phyloP scores from a whole-genome alignment of 2,113 vertebrate species.

The Columba janthina region DNA sequence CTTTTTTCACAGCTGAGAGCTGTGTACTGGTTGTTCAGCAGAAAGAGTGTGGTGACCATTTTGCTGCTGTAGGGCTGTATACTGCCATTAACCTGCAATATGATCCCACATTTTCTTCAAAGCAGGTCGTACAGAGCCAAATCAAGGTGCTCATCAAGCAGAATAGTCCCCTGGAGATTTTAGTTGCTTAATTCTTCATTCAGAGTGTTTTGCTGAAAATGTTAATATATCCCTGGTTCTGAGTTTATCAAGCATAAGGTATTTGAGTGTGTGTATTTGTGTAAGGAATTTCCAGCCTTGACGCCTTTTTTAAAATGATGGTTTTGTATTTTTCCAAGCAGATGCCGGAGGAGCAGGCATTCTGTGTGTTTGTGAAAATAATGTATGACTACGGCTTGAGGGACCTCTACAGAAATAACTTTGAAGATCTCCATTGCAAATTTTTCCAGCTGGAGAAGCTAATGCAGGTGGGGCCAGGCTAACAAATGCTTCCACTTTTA shows the following conservation, averaged over 20 bases:
- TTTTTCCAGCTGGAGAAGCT: slow-evolving; percentile 96
- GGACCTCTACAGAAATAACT: slow-evolving; percentile 97
- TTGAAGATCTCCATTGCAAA: slow-evolving; percentile 98
- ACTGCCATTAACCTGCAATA: neutral
- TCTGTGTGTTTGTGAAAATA: slow-evolving; percentile 97
- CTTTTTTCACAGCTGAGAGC: neutral
- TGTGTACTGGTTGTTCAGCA: neutral
- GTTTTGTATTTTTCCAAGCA: slow-evolving; percentile 65
- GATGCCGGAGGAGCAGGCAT: slow-evolving; percentile 99
- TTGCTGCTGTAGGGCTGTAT: neutral
- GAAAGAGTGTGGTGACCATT: neutral
- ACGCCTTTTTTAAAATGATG: neutral
- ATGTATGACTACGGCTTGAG: slow-evolving; percentile 94
- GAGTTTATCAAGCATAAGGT: neutral
- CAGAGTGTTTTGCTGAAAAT: neutral
- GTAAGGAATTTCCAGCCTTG: neutral
- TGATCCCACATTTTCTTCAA: neutral
- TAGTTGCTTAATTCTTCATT: neutral
- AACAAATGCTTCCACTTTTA: neutral
- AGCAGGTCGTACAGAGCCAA: neutral
- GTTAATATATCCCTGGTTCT: neutral
- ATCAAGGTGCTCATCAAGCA: neutral
- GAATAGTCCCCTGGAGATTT: neutral
- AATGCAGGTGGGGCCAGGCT: slow-evolving; percentile 84
- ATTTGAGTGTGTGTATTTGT: neutral